A percentile compares a stretch with the other conserved stretches of the same genome.
phyloP scores from a whole-genome alignment of 2,888 invertebrate species.

The Adela reaumurella region DNA sequence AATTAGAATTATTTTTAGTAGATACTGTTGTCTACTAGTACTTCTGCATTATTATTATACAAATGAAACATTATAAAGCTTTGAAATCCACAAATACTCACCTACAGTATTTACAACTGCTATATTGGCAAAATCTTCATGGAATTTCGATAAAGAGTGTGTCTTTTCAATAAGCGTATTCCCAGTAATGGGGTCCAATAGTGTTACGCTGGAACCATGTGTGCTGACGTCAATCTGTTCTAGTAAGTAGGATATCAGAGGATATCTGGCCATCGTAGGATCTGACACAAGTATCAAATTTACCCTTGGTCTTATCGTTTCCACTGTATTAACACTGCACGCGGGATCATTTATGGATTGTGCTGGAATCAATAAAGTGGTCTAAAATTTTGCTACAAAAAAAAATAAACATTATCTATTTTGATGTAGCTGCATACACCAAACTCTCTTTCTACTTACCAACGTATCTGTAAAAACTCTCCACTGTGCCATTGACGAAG shows the following conservation, averaged over 20 bases:
- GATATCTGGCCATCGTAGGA: conserved; percentile 18
- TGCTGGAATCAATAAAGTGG: conserved; percentile 19
- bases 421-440: no score
- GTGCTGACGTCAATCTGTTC: conserved; percentile 52
- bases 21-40: no score
- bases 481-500: conserved; percentile 39
- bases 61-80: conserved; percentile 1
- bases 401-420: no score
- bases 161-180: conserved; percentile 50
- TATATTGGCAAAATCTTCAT: conserved; percentile 19
- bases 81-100: conserved; percentile 1
- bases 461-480: conserved; percentile 41
- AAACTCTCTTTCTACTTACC: no score
- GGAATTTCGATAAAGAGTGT: conserved; percentile 44
- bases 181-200: conserved; percentile 54
- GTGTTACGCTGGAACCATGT: conserved; percentile 54
- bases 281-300: conserved; percentile 61
- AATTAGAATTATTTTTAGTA: no score
- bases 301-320: conserved; percentile 20
- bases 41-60: no score
- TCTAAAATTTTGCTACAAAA: no score
- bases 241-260: conserved; percentile 46
- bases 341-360: conserved; percentile 33
- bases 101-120: conserved; percentile 6
- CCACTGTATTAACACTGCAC: conserved; percentile 22